Conservation (phyloP, 2,797 vertebrate species). For the Sebastes kiyomatsui region DNA sequence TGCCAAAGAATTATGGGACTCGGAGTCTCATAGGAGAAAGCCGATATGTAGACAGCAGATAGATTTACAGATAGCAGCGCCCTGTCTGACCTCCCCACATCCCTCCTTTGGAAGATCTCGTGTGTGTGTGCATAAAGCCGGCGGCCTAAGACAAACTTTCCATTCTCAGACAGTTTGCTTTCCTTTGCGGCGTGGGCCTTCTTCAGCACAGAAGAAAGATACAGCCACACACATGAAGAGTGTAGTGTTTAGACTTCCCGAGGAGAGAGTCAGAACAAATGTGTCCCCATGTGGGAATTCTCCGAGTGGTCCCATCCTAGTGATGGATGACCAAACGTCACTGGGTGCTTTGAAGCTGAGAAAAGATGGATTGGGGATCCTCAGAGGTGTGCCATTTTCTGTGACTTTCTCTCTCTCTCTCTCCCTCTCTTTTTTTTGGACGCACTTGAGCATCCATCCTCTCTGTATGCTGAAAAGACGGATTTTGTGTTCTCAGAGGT, state of each 20-base stretch:
- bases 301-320: constrained; percentile 44
- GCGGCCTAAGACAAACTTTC: constrained; percentile 59
- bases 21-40: constrained; percentile 73
- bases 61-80: constrained; percentile 79
- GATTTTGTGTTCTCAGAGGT: constrained; percentile 28
- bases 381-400: constrained; percentile 35
- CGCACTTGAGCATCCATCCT: constrained; percentile 9
- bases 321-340: constrained; percentile 63
- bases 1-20: constrained; percentile 78
- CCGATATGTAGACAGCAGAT: constrained; percentile 76
- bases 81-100: constrained; percentile 68
- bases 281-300: constrained; percentile 64
- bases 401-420: constrained; percentile 13
- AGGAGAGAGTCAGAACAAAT: constrained; percentile 59
- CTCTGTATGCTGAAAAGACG: constrained; percentile 17
- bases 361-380: constrained; percentile 54
- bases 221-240: constrained; percentile 21
- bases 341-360: constrained; percentile 59
- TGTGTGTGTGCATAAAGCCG: constrained; percentile 24
- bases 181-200: constrained; percentile 36
- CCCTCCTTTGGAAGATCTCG: constrained; percentile 36
- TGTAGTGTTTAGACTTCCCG: constrained; percentile 53
- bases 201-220: constrained; percentile 28
- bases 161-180: constrained; percentile 39
- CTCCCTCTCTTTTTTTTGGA: background rate